Evolutionary conservation across 2,113 vertebrate species (phyloP).

Genomic region (Malurus cyaneus): DNA sequence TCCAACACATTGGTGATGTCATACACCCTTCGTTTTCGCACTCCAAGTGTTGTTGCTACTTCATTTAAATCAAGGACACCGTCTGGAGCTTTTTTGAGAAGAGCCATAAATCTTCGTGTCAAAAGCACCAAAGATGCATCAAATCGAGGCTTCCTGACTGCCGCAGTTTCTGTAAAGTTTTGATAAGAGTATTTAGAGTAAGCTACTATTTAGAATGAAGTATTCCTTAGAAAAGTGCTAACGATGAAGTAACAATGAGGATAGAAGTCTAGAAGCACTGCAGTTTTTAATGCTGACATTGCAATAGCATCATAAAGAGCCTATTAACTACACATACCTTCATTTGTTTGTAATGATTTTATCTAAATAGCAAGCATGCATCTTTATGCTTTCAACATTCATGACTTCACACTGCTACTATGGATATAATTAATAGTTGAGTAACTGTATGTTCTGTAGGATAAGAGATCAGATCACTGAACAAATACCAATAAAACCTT

Average conservation of each 20-base stretch:
- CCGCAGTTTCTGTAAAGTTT: conserved; percentile 59
- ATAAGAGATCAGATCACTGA: not conserved
- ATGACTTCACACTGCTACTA: not conserved
- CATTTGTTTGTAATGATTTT: not conserved
- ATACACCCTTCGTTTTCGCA: conserved; percentile 84
- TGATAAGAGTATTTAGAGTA: not conserved
- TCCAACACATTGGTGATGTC: conserved; percentile 89
- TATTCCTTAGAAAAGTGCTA: not conserved
- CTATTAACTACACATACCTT: not conserved
- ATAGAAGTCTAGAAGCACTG: not conserved
- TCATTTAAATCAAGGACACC: conserved; percentile 85
- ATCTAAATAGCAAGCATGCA: not conserved
- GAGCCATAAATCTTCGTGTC: conserved; percentile 85
- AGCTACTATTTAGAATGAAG: not conserved
- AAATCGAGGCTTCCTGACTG: conserved; percentile 69
- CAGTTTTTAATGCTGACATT: not conserved
- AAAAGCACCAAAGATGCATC: conserved; percentile 81
- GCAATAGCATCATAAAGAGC: not conserved
- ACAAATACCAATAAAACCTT: not conserved
- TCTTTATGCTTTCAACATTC: not conserved
- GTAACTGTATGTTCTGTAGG: not conserved
- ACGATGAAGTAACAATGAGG: not conserved
- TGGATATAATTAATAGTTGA: not conserved
- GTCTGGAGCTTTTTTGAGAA: conserved; percentile 78
- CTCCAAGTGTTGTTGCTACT: conserved; percentile 75